Evolutionary conservation across 2,113 vertebrate genomes (phyloP).

Genomic region (Eulemur rufifrons): DNA sequence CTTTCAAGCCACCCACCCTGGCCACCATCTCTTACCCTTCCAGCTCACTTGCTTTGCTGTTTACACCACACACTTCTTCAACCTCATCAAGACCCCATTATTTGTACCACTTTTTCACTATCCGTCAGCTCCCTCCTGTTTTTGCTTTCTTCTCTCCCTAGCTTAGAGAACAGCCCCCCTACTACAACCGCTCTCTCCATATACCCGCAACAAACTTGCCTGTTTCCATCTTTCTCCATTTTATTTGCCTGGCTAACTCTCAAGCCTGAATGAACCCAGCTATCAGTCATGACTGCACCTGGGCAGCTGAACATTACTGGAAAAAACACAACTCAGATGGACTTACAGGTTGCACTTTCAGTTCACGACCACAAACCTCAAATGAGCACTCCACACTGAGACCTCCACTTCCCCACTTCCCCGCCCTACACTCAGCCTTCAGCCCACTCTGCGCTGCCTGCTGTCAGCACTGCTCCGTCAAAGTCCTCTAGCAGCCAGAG

Average conservation of each 20-base stretch:
- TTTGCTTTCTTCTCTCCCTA: not conserved
- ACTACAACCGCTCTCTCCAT: not conserved
- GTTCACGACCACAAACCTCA: slow-evolving; percentile 36
- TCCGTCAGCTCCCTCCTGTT: not conserved
- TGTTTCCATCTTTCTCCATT: not conserved
- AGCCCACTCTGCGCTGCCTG: not conserved
- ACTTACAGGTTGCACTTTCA: not conserved
- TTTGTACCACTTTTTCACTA: not conserved
- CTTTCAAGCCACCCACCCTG: not conserved
- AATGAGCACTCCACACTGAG: not conserved
- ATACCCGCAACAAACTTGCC: not conserved
- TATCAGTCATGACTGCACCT: not conserved
- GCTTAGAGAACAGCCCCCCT: not conserved
- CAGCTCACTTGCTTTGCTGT: not conserved
- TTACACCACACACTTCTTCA: not conserved
- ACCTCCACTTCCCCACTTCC: not conserved
- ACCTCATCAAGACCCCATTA: not conserved
- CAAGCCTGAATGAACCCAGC: not conserved
- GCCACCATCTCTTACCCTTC: not conserved
- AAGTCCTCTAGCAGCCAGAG: not conserved
- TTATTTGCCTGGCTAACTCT: not conserved
- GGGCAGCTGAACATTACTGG: not conserved
- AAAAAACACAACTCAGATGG: not conserved
- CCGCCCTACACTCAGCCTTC: not conserved
- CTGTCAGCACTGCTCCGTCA: not conserved